A percentile compares a stretch with the other conserved stretches of the same genome.
Evolutionary conservation across 1,140 invertebrate species (phyloP).

Genomic region (Pseudomyrmex sp.): DNA sequence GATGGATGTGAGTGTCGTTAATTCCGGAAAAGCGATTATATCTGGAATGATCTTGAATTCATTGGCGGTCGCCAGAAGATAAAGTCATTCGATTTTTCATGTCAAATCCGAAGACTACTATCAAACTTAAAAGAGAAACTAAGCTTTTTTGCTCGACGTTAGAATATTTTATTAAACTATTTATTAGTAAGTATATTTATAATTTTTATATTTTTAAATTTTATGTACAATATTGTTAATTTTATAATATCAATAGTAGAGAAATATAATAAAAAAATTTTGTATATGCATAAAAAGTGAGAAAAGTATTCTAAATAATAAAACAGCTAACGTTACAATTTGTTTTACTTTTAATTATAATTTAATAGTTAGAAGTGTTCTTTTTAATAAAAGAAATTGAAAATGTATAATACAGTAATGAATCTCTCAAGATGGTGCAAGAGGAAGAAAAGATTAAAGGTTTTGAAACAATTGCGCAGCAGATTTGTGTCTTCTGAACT

Average conservation of each 20-base stretch:
- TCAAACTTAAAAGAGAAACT: not conserved
- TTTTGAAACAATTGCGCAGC: not conserved
- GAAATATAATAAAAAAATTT: too few relatives aligned
- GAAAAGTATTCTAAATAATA: too few relatives aligned
- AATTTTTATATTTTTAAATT: too few relatives aligned
- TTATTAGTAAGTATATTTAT: not conserved
- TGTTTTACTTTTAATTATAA: too few relatives aligned
- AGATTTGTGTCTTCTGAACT: not conserved
- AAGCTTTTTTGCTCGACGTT: not conserved
- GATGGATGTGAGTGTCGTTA: slow-evolving; percentile 1
- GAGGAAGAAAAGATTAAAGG: not conserved
- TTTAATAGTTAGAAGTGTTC: too few relatives aligned
- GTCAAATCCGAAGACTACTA: not conserved
- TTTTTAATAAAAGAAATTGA: not conserved
- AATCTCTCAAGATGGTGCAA: not conserved
- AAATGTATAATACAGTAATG: not conserved
- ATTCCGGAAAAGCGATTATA: not conserved
- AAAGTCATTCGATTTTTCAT: not conserved
- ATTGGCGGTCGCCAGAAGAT: not conserved
- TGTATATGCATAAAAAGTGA: too few relatives aligned
- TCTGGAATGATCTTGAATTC: not conserved
- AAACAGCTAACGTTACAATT: too few relatives aligned
- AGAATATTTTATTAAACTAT: not conserved
- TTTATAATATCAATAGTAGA: too few relatives aligned
- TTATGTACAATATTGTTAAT: too few relatives aligned